Evolutionary conservation across 2,797 vertebrate genomes (phyloP).

Genomic region (Enteromius argenteus): DNA sequence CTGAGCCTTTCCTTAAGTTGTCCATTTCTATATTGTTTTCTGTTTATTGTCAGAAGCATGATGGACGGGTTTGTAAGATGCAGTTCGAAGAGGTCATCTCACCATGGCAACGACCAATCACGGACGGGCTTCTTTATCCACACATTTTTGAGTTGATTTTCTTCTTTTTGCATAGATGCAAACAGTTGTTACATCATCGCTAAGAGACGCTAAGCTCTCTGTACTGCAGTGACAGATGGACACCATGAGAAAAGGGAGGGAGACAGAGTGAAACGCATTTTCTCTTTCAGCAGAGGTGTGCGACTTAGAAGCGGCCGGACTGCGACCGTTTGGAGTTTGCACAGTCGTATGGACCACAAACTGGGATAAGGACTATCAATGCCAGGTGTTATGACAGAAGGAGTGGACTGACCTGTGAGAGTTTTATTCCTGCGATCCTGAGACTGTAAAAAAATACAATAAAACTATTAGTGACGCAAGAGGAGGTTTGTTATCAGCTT

Average conservation of each 20-base stretch:
- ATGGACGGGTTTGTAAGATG: conserved; percentile 33
- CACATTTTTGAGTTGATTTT: conserved; percentile 24
- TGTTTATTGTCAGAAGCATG: conserved; percentile 4
- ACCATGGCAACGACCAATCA: conserved; percentile 44
- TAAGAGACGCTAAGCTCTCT: conserved; percentile 21
- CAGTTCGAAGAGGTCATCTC: conserved; percentile 53
- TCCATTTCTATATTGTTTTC: conserved; percentile 15
- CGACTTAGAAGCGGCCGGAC: neutral
- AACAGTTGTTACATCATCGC: conserved; percentile 56
- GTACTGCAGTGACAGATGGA: conserved; percentile 71
- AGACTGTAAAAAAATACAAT: neutral
- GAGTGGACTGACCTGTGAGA: conserved; percentile 22
- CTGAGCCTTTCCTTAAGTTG: neutral
- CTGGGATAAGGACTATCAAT: conserved; percentile 8
- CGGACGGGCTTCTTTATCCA: conserved; percentile 5
- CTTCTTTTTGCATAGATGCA: conserved; percentile 48
- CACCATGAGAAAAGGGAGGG: conserved; percentile 41
- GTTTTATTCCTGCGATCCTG: neutral
- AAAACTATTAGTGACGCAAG: conserved; percentile 26
- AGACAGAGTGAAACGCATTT: conserved; percentile 26
- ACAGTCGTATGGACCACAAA: neutral
- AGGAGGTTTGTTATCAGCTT: conserved; percentile 18
- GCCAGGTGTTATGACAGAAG: neutral
- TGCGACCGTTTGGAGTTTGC: conserved; percentile 22
- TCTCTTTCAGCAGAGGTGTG: conserved; percentile 57